Conservation (phyloP, 2,113 vertebrate species). For the Lathamus discolor region DNA sequence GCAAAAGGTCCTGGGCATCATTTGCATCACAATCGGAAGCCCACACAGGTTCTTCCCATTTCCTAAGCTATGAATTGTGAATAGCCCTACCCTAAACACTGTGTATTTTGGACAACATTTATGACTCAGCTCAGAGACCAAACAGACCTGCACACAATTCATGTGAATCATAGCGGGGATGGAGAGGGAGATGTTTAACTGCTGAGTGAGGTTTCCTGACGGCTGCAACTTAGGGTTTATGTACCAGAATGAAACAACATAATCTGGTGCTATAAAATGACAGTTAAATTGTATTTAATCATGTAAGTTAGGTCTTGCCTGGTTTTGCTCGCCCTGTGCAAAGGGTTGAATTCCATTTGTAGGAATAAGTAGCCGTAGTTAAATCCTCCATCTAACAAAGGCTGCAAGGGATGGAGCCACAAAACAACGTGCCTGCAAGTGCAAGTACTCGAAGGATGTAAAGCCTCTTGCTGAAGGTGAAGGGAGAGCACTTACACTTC, state of each 20-base stretch:
- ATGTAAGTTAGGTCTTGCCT: background rate
- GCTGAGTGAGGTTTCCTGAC: background rate
- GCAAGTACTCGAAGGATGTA: background rate
- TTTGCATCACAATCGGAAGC: background rate
- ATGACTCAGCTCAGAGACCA: background rate
- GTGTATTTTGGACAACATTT: background rate
- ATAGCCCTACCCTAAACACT: background rate
- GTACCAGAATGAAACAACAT: background rate
- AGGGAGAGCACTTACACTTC: background rate
- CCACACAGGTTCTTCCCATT: background rate
- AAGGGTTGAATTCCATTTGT: background rate
- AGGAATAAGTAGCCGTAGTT: background rate
- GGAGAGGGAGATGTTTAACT: background rate
- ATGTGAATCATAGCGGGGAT: background rate
- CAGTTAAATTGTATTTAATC: background rate
- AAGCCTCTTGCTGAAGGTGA: background rate
- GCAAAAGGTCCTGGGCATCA: background rate
- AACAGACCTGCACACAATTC: background rate
- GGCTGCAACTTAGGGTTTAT: background rate
- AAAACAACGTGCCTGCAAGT: accelerated
- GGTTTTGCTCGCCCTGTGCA: background rate
- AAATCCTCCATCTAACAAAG: background rate
- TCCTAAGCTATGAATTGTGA: background rate
- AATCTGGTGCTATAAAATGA: background rate
- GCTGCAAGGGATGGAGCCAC: background rate